Evolutionary conservation across 2,113 vertebrate genomes (phyloP), one percentile per base, ranked within the genome.

Genomic region (Macroglossus sobrinus): DNA sequence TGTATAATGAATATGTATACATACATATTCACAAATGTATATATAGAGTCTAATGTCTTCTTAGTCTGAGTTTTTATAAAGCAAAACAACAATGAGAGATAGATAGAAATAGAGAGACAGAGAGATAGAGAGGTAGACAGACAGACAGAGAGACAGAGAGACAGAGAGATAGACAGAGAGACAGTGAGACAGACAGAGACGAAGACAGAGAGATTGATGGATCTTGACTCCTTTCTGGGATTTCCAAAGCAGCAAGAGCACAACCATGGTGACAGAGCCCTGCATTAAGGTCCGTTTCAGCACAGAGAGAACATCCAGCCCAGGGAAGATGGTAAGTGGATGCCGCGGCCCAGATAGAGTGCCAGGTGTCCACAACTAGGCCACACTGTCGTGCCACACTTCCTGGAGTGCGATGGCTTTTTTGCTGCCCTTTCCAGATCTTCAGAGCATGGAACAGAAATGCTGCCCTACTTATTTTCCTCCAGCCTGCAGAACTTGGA

Each of bases 381-480:
- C 89, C 96, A 74, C 11, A 5, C 75, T 13, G 30, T 24, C 47
- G 69, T 86, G 47, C 74, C 38, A 18, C 30, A 68, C 35, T 45
- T 97, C 89, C 86, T 91, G 69, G 80, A 40, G 76, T 24, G 30
- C 3, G 59, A 43, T 45, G 79, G 35, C 19, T 64, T 78, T 78
- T 94, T 38, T 26, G 43, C 45, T 72, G 71, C 47, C n/a, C 71
- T 86, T 84, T 59, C 69, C 81, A 80, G 69, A 21, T 53, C 55
- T 89, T 75, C 35, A 43, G 26, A 3, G 24, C 71, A 19, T 16
- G 59, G 75, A 76, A 87, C 66, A 84, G 68, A 89, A 91, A 76
- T 80, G 74, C 74, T 94, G 80, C 22, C 80, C 92, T 91, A 93
- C 81, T 95, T 96, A n/a, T 53, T 80, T 78, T 78, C 79, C 18